Base-by-base conservation (phyloP, 2,113 vertebrate species). In the Rhadina sibilatrix region DNA sequence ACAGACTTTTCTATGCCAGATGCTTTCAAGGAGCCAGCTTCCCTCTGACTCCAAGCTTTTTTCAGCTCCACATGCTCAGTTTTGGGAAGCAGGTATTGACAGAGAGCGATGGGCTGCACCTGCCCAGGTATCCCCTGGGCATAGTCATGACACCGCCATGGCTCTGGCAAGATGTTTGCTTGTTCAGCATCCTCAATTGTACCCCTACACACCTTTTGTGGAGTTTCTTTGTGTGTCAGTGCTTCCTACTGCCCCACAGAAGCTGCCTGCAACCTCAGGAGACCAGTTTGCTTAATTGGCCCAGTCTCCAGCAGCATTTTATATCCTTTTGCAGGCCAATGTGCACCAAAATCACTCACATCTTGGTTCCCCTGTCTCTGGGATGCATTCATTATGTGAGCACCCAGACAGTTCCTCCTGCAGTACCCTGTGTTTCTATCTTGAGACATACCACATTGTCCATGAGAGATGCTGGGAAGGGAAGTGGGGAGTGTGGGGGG, bases 161-260 rank as follows among this genome's bases (percentile, higher is more conserved):
- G 3, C 12, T 35, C 44, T 13, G 30, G 49, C 28, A 15, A 25
- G 20, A 38, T 0, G 0, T 52, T 70, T 24, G 21, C 50, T 65
- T 21, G 12, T 35, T 63, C 57, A 49, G 31, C 33, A 2, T 16
- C 52, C 5, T 10, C 46, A 28, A 0, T 1, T 11, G 40, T 38
- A 72, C 24, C 31, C 3, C 3, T 40, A 9, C 0, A 0, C 2
- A 5, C 0, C 0, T 35, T 14, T 15, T 37, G 33, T 8, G 8
- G 37, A 27, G 25, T 42, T 61, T 19, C 40, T 61, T 31, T 15
- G 49, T 47, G 20, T 23, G 35, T 44, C 82, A 38, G 47, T 7
- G 38, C 50, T 75, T 49, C 52, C 65, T 3, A 21, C 9, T 5
- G 2, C 7, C 25, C 19, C 2, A 2, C 42, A 33, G 77, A 46